Evolutionary conservation across 2,113 vertebrate genomes (phyloP).

Genomic region (Camelus bactrianus): DNA sequence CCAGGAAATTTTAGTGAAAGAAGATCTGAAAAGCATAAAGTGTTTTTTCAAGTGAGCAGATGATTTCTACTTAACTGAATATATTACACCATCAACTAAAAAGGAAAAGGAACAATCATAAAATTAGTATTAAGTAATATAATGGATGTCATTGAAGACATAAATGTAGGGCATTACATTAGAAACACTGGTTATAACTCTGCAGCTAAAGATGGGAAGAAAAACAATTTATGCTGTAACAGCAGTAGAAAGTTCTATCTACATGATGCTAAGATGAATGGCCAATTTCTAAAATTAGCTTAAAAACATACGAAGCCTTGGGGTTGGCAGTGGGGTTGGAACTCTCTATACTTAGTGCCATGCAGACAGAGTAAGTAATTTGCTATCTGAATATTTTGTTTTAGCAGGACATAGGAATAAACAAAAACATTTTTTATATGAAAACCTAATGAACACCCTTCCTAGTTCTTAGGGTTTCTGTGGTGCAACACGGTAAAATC

Average conservation of each 20-base stretch:
- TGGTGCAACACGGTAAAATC: background rate
- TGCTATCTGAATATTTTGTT: background rate
- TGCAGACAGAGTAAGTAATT: background rate
- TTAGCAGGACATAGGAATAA: background rate
- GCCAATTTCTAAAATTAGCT: background rate
- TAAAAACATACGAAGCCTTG: background rate
- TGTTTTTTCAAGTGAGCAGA: slow-evolving; percentile 61
- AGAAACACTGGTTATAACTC: slow-evolving; percentile 24
- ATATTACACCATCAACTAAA: background rate
- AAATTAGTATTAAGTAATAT: slow-evolving; percentile 34
- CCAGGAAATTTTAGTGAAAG: slow-evolving; percentile 56
- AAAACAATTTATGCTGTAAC: background rate
- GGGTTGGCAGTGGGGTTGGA: background rate
- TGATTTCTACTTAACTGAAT: slow-evolving; percentile 64
- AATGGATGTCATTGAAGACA: background rate
- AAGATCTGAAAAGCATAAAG: slow-evolving; percentile 15
- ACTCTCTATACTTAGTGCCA: background rate
- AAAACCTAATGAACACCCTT: background rate
- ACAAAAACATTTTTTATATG: background rate
- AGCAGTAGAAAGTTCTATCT: background rate
- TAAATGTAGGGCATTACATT: background rate
- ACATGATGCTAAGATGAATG: background rate
- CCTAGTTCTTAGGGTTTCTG: background rate
- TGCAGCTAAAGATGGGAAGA: slow-evolving; percentile 23
- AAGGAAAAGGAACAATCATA: slow-evolving; percentile 43